Conservation (phyloP, 2,888 invertebrate genomes). For the Siphlonurus alternatus region DNA sequence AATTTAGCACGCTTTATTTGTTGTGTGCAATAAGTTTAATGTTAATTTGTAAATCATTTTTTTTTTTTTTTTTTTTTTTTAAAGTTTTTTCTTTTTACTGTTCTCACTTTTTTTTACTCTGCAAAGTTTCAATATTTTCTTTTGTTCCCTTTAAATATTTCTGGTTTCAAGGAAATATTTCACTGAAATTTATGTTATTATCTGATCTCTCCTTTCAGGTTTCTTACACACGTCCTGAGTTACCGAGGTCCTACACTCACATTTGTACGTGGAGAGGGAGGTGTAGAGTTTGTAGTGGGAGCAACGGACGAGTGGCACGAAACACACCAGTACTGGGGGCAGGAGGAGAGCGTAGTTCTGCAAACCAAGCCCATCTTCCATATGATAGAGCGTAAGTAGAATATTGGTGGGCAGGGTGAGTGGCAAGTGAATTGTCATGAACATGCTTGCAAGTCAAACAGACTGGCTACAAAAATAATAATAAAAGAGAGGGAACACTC, state of each 20-base stretch:
- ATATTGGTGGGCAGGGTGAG: not conserved
- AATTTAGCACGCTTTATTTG: too few species aligned
- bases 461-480: not conserved
- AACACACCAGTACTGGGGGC: constrained; percentile 69
- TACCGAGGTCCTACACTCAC: constrained; percentile 45
- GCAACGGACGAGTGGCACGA: constrained; percentile 72
- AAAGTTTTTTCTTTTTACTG: too few species aligned
- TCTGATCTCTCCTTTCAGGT: too few species aligned
- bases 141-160: too few species aligned
- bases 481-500: too few species aligned
- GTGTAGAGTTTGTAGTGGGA: constrained; percentile 57
- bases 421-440: not conserved
- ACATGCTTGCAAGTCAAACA: not conserved
- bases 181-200: too few species aligned
- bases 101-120: too few species aligned
- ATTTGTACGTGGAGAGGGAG: constrained; percentile 35
- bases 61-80: too few species aligned
- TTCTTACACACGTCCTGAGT: constrained; percentile 69
- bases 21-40: too few species aligned
- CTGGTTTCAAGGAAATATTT: too few species aligned
- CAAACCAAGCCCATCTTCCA: constrained; percentile 43
- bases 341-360: constrained; percentile 56
- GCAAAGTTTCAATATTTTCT: too few species aligned
- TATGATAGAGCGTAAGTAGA: constrained; percentile 28
- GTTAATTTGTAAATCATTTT: too few species aligned